Conservation (phyloP, 2,888 invertebrate species). For the Fissipunctia ypsillon region DNA sequence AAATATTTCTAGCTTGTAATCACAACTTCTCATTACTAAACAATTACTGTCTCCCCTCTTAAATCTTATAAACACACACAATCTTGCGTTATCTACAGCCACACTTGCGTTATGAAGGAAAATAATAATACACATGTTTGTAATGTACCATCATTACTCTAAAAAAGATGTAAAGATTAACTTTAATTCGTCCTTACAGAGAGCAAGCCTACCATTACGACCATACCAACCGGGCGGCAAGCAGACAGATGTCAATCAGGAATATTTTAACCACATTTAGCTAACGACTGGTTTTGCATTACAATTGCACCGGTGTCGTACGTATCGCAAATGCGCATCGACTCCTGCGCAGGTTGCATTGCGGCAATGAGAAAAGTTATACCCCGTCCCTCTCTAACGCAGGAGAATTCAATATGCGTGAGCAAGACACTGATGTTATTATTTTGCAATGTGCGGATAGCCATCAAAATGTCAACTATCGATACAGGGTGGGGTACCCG, state of each 20-base stretch:
- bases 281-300: conserved; percentile 71
- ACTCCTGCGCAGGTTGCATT: conserved; percentile 72
- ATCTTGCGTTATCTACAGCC: conserved; percentile 5
- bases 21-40: neutral
- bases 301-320: conserved; percentile 69
- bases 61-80: conserved; percentile 25
- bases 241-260: conserved; percentile 73
- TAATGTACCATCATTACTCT: conserved; percentile 56
- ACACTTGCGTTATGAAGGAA: conserved; percentile 23
- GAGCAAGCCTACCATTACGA: conserved; percentile 53
- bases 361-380: conserved; percentile 67
- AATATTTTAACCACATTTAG: conserved; percentile 73
- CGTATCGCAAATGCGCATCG: conserved; percentile 70
- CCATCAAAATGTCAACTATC: conserved; percentile 76
- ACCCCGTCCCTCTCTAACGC: conserved; percentile 38
- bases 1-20: neutral
- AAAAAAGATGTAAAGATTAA: conserved; percentile 66
- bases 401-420: conserved; percentile 25
- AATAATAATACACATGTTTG: conserved; percentile 36
- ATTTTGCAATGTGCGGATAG: conserved; percentile 72
- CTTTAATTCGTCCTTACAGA: conserved; percentile 57
- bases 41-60: neutral
- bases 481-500: conserved; percentile 64
- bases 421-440: conserved; percentile 66
- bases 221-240: conserved; percentile 42